Conservation (phyloP, 1,140 invertebrate species). For the Temnothorax nylanderi region DNA sequence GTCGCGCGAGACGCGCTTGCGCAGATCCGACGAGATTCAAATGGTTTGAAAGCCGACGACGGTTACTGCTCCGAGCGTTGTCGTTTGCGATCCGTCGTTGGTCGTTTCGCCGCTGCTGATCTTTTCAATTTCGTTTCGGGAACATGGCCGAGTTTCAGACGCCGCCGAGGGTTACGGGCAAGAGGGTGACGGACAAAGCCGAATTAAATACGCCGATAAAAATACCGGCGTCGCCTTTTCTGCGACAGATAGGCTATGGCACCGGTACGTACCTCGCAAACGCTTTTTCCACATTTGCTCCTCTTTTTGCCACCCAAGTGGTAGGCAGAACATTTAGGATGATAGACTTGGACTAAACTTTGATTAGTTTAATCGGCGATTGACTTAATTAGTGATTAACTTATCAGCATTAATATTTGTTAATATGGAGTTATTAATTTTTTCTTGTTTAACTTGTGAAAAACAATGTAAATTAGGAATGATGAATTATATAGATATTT, state of each 20-base stretch:
- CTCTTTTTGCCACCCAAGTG: not conserved
- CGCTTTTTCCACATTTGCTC: slow-evolving; percentile 30
- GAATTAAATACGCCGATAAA: slow-evolving; percentile 82
- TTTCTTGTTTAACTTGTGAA: not conserved
- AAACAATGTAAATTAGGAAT: not conserved
- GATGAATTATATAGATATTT: not conserved
- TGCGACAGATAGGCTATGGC: slow-evolving; percentile 91
- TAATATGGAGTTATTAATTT: not conserved
- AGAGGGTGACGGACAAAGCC: slow-evolving; percentile 71
- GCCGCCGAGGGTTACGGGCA: slow-evolving; percentile 72
- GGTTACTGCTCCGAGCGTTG: not conserved
- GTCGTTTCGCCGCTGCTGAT: too few species aligned
- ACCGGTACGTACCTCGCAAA: slow-evolving; percentile 86
- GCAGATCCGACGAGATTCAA: not conserved
- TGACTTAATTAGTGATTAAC: not conserved
- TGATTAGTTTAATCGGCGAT: not conserved
- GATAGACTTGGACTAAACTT: not conserved
- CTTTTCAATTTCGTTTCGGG: not conserved
- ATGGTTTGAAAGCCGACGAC: slow-evolving; percentile 10
- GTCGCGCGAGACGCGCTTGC: not conserved
- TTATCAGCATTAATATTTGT: not conserved
- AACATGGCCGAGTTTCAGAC: slow-evolving; percentile 81
- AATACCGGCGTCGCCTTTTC: slow-evolving; percentile 89
- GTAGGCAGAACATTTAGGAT: not conserved
- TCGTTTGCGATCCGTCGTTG: too few species aligned